Evolutionary conservation across 2,888 invertebrate species (phyloP), one percentile per base, ranked within the genome.

Genomic region (Strigamia crassipes): DNA sequence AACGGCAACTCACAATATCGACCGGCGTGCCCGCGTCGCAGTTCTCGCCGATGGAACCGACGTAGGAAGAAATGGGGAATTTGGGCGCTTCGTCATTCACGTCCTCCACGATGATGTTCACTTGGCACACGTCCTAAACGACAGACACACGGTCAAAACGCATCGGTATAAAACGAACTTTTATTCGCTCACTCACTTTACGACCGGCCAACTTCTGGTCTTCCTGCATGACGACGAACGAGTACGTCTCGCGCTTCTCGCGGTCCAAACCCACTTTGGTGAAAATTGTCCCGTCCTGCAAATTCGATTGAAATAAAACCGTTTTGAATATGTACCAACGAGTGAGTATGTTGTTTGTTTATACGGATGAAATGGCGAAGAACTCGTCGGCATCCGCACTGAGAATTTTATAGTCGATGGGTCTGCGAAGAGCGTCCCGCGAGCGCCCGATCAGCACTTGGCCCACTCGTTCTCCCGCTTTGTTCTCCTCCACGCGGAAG

Each of bases 31-130:
- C 86, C 9, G 86, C 84, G 8, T 84, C 82, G 1, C 85, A 84
- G 79, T 86, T 86, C 82, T 86, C 86, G 23, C 83, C 83, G 61
- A 86, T 85, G 41, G 83, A 82, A 41, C 86, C 86, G 31, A 83
- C 78, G 66, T 85, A 86, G 9, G 84, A 80, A 23, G 84, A 84
- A 6, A 38, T 0, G 10, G 82, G 82, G 82, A 86, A 86, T 10
- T 84, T 85, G 8, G 86, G 86, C 5, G 85, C 84, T 82, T 86
- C 85, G 79, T 86, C 86, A 80, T 86, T 86, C 15, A 84, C 85
- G 61, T 86, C 86, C 23, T 85, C 81, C 1, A 86, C 86, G 79
- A 85, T 84, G n/a, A 86, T 84, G 18, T 84, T 84, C 13, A 86
- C 85, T 84, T 85, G 84, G 80, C 85, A 85, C 5, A 86, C 85